Base-by-base conservation (phyloP, 2,113 vertebrate species). In the Monopterus albus region DNA sequence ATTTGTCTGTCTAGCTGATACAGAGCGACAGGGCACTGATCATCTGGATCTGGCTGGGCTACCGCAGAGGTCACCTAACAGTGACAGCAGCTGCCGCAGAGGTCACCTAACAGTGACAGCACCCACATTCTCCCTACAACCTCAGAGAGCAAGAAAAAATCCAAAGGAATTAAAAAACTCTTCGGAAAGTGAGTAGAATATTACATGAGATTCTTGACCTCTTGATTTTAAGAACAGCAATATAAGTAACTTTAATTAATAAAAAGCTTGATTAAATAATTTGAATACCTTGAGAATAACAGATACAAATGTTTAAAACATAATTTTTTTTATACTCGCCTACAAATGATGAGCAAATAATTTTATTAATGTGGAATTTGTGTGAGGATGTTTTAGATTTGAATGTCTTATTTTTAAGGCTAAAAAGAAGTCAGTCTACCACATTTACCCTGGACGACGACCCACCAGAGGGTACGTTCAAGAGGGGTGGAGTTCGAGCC, bases 341-440 rank as follows among this genome's bases (percentile, higher is more conserved):
- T n/a, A n/a, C n/a, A n/a, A n/a, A n/a, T n/a, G 31, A 21, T 21
- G 12, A 29, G 3, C 2, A 49, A 31, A 36, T 17, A 0, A 38
- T 21, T 53, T 20, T 10, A 23, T 38, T 28, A 20, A 7, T 38
- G 2, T 40, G 5, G 23, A 12, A 29, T 33, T 9, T 29, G 11
- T 42, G 5, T 13, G 2, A 38, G 0, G 21, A 15, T 29, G 4
- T 61, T 58, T 18, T 20, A n/a, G 12, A 38, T 7, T 26, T 39
- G 1, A 60, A 49, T 58, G 4, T 42, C 0, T 33, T 36, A 20
- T 23, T 43, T 52, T 53, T 59, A 58, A 99, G 98, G 72, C 94
- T 99, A 38, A 96, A 85, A 80, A 96, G 98, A 85, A 99, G 96
- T 75, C 98, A 99, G 63, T 99, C 98, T 0, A 99, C 97, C 26